phyloP scores from a whole-genome alignment of 2,888 invertebrate species.

The Lathronympha strigana region DNA sequence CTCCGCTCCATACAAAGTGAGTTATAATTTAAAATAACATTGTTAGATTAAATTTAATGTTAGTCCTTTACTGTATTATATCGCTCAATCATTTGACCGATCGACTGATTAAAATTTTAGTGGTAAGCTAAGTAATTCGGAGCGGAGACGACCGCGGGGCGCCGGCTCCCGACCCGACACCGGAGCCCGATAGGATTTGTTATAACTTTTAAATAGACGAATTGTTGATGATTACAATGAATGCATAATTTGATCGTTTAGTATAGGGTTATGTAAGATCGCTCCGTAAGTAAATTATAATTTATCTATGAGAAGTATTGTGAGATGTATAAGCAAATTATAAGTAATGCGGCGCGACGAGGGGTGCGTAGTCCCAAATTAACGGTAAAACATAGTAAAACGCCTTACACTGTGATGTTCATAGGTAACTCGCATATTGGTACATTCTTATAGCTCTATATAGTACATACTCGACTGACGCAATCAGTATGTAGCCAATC shows the following conservation, averaged over 20 bases:
- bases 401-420: constrained; percentile 80
- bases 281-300: constrained; percentile 83
- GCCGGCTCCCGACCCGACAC: constrained; percentile 46
- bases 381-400: constrained; percentile 71
- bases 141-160: constrained; percentile 52
- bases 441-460: constrained; percentile 78
- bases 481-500: constrained; percentile 70
- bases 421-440: constrained; percentile 76
- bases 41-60: constrained; percentile 85
- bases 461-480: constrained; percentile 74
- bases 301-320: constrained; percentile 79
- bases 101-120: constrained; percentile 85
- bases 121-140: constrained; percentile 82
- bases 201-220: constrained; percentile 76
- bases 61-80: constrained; percentile 84
- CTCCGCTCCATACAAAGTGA: constrained; percentile 73
- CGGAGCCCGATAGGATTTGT: constrained; percentile 67
- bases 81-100: constrained; percentile 84
- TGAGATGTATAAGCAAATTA: constrained; percentile 75
- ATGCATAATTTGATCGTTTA: constrained; percentile 82
- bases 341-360: constrained; percentile 76
- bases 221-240: constrained; percentile 77
- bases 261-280: constrained; percentile 84
- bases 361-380: constrained; percentile 77
- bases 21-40: constrained; percentile 83